Evolutionary conservation across 37 sponge, comb jelly and placozoan species (phyloP).

Genomic region (Agelas oroides): DNA sequence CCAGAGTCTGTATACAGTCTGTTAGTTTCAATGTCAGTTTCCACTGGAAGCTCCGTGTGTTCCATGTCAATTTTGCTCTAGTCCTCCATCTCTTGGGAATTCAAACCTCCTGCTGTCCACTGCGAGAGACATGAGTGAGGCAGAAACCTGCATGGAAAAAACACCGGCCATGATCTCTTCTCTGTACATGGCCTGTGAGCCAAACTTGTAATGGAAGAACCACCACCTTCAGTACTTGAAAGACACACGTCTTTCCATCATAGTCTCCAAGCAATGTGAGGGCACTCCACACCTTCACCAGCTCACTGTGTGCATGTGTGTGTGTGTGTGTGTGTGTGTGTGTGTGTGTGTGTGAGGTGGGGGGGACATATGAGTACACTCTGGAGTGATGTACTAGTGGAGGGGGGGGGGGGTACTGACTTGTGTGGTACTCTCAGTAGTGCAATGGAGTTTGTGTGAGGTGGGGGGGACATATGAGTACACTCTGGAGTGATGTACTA

Average conservation of each 20-base stretch:
- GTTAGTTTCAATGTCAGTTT: too few species aligned
- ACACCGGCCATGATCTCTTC: too few species aligned
- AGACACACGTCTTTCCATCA: constrained; percentile 16
- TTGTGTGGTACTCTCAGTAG: constrained; percentile 49
- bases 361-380: too few species aligned
- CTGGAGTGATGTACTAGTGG: too few species aligned
- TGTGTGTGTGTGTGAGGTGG: neutral
- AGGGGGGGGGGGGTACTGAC: too few species aligned
- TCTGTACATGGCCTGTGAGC: neutral
- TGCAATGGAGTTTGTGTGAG: neutral
- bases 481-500: too few species aligned
- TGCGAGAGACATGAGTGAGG: constrained; percentile 42
- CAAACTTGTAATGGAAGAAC: neutral
- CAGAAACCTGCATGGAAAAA: constrained; percentile 5
- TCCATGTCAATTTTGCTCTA: too few species aligned
- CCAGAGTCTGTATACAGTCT: too few species aligned
- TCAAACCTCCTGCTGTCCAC: constrained; percentile 34
- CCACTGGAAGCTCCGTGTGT: too few species aligned
- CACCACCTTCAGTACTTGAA: constrained; percentile 23
- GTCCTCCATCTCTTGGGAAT: neutral
- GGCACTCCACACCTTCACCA: constrained; percentile 67
- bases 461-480: neutral
- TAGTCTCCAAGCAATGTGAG: constrained; percentile 62
- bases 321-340: neutral
- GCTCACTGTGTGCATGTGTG: constrained; percentile 39